These are phyloP conservation scores for Pterocles gutturalis DNA, from an alignment of 2,113 vertebrate genomes.

Conservation along the genomic window DNA sequence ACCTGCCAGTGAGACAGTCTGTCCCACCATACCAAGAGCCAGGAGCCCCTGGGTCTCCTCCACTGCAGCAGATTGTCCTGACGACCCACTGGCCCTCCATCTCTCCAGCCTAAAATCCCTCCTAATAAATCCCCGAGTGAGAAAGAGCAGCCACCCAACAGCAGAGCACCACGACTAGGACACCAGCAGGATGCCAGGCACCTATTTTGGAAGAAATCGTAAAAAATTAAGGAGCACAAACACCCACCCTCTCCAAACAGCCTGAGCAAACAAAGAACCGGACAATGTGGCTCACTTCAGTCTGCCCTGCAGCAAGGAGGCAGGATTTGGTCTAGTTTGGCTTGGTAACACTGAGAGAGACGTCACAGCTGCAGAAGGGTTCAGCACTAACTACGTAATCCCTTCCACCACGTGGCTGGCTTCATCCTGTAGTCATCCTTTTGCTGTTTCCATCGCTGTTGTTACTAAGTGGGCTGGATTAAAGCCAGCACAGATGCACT, in stretches of 20 bases:
- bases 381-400: background rate
- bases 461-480: slow-evolving; percentile 18
- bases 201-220: background rate
- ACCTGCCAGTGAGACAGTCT: background rate
- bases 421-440: background rate
- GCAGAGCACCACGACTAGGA: background rate
- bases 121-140: background rate
- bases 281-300: background rate
- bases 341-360: background rate
- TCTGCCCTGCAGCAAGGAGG: background rate
- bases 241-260: background rate
- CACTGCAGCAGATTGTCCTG: background rate
- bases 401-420: background rate
- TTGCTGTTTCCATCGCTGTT: background rate
- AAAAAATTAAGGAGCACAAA: background rate
- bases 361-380: background rate
- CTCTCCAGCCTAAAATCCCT: background rate
- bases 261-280: background rate
- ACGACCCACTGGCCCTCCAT: accelerated
- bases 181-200: background rate
- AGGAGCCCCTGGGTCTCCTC: background rate
- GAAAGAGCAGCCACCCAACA: background rate
- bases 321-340: background rate
- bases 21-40: background rate
- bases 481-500: background rate